phyloP scores from a whole-genome alignment of 2,797 vertebrate species.

The Liasis olivaceus region DNA sequence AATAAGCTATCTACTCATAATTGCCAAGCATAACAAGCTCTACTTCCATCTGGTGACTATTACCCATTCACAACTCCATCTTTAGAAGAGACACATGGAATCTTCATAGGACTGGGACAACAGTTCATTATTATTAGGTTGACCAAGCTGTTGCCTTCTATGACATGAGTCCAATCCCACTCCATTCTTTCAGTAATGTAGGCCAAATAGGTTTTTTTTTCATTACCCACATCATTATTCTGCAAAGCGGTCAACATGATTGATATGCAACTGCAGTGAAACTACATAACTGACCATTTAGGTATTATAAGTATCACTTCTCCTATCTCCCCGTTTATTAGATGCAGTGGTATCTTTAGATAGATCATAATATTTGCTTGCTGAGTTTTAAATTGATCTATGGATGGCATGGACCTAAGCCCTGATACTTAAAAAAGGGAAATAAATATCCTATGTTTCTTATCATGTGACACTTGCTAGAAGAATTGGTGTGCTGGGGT shows the following conservation, averaged over 20 bases:
- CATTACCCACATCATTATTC: not conserved
- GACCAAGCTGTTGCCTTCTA: not conserved
- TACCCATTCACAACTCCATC: not conserved
- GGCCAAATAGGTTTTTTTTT: not conserved
- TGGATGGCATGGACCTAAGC: not conserved
- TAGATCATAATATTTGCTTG: not conserved
- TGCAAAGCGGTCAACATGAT: not conserved
- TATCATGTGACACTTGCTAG: not conserved
- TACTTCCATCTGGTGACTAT: not conserved
- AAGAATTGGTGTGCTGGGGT: not conserved
- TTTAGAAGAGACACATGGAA: not conserved
- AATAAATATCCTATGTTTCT: not conserved
- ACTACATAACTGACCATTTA: not conserved
- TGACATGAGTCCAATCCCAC: not conserved
- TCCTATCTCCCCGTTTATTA: not conserved
- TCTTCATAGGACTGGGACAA: not conserved
- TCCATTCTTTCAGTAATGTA: not conserved
- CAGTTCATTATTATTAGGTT: not conserved
- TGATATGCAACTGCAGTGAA: not conserved
- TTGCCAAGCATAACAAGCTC: not conserved
- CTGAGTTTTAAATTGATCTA: not conserved
- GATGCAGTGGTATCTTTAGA: not conserved
- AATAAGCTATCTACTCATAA: not conserved
- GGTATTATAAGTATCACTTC: not conserved
- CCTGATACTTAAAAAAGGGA: not conserved